phyloP scores from a whole-genome alignment of 2,888 invertebrate genomes.

The Disparrhopalites patrizii region DNA sequence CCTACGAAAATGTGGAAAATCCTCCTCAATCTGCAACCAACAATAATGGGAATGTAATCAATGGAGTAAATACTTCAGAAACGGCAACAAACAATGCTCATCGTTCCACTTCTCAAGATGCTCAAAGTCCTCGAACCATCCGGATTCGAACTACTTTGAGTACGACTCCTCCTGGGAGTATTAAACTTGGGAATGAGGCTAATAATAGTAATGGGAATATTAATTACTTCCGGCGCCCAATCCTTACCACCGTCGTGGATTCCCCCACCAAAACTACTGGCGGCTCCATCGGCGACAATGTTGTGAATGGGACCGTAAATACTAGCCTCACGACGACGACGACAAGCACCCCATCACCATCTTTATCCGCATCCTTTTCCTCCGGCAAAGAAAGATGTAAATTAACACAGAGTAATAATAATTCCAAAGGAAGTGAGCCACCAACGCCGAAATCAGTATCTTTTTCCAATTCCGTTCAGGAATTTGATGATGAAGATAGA shows the following conservation, averaged over 20 bases:
- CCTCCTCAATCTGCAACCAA: slow-evolving; percentile 33
- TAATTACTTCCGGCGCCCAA: slow-evolving; percentile 31
- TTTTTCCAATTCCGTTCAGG: slow-evolving; percentile 46
- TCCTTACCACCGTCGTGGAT: slow-evolving; percentile 31
- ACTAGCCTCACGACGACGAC: neutral
- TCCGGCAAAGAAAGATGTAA: neutral
- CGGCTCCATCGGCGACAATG: neutral
- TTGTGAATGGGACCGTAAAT: neutral
- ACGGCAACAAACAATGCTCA: neutral
- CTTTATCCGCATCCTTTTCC: no score
- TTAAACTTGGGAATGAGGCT: slow-evolving; percentile 11
- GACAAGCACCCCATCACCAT: neutral
- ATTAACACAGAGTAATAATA: neutral
- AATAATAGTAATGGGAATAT: neutral
- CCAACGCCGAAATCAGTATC: slow-evolving; percentile 44
- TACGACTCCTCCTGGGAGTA: no score
- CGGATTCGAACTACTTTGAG: slow-evolving; percentile 50
- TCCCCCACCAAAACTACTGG: neutral
- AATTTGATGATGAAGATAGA: slow-evolving; percentile 36
- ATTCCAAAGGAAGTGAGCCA: slow-evolving; percentile 9
- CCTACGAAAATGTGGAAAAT: slow-evolving; percentile 51
- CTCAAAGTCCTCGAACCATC: slow-evolving; percentile 51
- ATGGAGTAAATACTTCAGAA: neutral
- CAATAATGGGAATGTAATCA: neutral
- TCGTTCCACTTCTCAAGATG: neutral